Evolutionary conservation across 2,797 vertebrate species (phyloP).

Genomic region (Karalla daura): DNA sequence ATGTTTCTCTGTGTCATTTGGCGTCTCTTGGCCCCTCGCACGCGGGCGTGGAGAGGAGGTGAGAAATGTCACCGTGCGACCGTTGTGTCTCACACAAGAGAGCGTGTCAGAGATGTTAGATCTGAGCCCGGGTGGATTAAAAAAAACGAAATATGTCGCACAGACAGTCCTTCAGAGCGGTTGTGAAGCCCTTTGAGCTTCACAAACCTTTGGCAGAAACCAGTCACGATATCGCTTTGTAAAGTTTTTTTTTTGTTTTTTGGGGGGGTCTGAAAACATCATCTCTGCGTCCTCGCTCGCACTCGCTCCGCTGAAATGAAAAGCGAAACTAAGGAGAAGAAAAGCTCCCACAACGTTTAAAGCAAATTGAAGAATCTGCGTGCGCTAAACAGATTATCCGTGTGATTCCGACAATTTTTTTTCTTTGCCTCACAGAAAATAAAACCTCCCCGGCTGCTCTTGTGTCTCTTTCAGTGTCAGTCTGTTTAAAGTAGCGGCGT

Average conservation of each 20-base stretch:
- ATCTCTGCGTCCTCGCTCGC: slow-evolving; percentile 1
- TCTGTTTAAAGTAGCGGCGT: slow-evolving; percentile 54
- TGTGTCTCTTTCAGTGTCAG: slow-evolving; percentile 43
- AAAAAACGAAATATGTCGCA: not conserved
- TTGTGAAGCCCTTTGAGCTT: not conserved
- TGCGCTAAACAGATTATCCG: slow-evolving; percentile 31
- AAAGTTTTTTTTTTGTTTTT: slow-evolving; percentile 4
- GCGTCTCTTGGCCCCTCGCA: no score
- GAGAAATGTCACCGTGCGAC: no score
- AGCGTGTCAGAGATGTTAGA: no score
- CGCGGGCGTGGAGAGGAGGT: no score
- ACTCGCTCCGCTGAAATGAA: slow-evolving; percentile 5
- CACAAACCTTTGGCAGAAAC: not conserved
- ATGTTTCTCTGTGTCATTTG: no score
- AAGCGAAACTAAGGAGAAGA: no score
- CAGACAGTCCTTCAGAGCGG: not conserved
- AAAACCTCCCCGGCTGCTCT: slow-evolving; percentile 58
- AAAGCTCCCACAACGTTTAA: not conserved
- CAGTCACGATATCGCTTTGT: not conserved
- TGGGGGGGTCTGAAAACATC: not conserved
- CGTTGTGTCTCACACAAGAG: no score
- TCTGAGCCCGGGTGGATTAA: no score
- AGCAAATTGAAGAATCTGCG: slow-evolving; percentile 5
- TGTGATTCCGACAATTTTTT: slow-evolving; percentile 38
- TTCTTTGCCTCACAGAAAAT: slow-evolving; percentile 42